Percentiles rank a stretch among this genome's conserved stretches.
phyloP scores from a whole-genome alignment of 2,888 invertebrate genomes.

The Eupsilia transversa region DNA sequence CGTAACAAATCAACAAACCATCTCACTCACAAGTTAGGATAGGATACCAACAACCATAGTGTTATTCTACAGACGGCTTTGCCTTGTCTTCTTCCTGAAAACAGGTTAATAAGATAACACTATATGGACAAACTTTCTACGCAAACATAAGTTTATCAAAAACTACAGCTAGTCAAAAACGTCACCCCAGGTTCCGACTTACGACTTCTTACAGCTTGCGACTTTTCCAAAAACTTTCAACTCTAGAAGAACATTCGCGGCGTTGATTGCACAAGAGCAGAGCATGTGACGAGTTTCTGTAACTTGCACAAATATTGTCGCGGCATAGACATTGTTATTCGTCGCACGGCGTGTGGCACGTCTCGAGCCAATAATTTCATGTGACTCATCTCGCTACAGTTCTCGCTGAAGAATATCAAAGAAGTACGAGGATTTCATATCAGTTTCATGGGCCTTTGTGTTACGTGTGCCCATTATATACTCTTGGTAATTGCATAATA shows the following conservation, averaged over 20 bases:
- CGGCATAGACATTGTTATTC: constrained; percentile 76
- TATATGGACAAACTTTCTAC: neutral
- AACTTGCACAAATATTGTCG: constrained; percentile 51
- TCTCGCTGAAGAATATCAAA: constrained; percentile 86
- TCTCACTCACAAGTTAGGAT: no score
- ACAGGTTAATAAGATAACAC: neutral
- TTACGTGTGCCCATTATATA: constrained; percentile 8
- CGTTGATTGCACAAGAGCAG: constrained; percentile 56
- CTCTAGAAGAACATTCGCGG: constrained; percentile 7
- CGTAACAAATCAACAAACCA: no score
- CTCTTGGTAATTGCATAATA: neutral
- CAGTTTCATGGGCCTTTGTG: constrained; percentile 17
- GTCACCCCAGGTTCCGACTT: neutral
- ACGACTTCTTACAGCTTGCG: neutral
- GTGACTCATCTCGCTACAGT: constrained; percentile 86
- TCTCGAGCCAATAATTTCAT: constrained; percentile 86
- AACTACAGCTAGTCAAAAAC: neutral
- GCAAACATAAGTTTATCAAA: neutral
- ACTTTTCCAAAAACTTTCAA: constrained; percentile 4
- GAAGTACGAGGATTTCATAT: constrained; percentile 75
- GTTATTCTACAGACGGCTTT: constrained; percentile 74
- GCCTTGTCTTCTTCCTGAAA: neutral
- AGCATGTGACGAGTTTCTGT: constrained; percentile 50
- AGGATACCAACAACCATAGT: constrained; percentile 65
- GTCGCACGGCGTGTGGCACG: constrained; percentile 82